Percentiles rank a stretch among this genome's conserved stretches.
Evolutionary conservation across 2,797 vertebrate species (phyloP).

Genomic region (Macropus fuliginosus): DNA sequence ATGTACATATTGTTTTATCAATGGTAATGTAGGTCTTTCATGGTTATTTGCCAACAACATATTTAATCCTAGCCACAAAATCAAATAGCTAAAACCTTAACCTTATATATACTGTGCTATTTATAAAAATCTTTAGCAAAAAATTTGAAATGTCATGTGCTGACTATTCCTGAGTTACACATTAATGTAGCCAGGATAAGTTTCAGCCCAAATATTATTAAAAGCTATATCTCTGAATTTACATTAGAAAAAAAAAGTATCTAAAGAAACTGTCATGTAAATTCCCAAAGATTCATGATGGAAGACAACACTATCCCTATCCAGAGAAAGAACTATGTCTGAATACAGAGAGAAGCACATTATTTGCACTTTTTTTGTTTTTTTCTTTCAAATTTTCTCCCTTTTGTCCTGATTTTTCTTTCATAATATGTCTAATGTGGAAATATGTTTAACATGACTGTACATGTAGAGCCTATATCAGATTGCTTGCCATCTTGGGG

Average conservation of each 20-base stretch:
- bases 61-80: background rate
- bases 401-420: no score
- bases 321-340: no score
- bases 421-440: no score
- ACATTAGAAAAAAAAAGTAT: background rate
- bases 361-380: no score
- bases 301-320: no score
- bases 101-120: background rate
- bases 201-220: background rate
- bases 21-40: conserved; percentile 15
- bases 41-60: background rate
- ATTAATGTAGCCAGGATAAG: background rate
- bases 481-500: no score
- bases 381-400: no score
- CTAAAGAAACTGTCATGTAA: conserved; percentile 22
- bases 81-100: background rate
- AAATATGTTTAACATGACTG: no score
- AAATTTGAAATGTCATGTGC: background rate
- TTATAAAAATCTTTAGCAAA: background rate
- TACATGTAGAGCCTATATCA: no score
- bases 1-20: background rate
- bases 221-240: background rate
- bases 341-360: no score
- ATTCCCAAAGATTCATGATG: no score
- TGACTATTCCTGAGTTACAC: background rate